A percentile compares a stretch with the other conserved stretches of the same genome.
Conservation (phyloP, 1,140 invertebrate genomes). For the Aphaenogaster rudis region DNA sequence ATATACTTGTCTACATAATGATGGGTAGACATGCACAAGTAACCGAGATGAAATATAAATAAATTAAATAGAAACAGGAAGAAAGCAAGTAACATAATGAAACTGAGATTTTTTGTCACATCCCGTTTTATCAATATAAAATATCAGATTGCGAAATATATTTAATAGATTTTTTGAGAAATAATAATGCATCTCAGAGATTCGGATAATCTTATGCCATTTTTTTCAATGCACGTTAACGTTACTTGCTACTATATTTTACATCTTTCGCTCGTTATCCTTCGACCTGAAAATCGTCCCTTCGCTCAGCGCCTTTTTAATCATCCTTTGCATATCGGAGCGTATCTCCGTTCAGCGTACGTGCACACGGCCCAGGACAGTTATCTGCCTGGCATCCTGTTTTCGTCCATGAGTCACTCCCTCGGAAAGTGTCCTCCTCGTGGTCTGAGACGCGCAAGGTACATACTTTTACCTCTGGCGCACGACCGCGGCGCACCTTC, state of each 20-base stretch:
- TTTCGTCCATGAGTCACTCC: conserved; percentile 77
- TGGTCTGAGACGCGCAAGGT: conserved; percentile 80
- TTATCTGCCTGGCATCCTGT: conserved; percentile 70
- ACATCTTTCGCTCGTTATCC: conserved; percentile 26
- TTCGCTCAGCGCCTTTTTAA: conserved; percentile 45
- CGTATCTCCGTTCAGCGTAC: conserved; percentile 47
- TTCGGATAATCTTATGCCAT: neutral
- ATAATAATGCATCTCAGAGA: neutral
- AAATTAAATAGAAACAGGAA: neutral
- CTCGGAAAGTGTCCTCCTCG: conserved; percentile 73
- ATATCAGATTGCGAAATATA: neutral
- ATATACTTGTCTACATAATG: neutral
- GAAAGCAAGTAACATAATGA: neutral
- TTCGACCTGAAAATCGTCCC: conserved; percentile 22
- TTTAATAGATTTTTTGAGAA: neutral
- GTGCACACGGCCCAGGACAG: conserved; percentile 14
- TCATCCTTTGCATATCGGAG: conserved; percentile 54
- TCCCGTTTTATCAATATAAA: neutral
- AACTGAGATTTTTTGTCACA: neutral
- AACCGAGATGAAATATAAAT: neutral
- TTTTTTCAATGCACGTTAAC: conserved; percentile 22
- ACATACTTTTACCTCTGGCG: conserved; percentile 79
- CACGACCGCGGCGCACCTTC: conserved; percentile 69
- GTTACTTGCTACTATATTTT: neutral
- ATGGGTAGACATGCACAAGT: neutral